phyloP scores from a whole-genome alignment of 2,888 invertebrate genomes.

The Schizotus pectinicornis region DNA sequence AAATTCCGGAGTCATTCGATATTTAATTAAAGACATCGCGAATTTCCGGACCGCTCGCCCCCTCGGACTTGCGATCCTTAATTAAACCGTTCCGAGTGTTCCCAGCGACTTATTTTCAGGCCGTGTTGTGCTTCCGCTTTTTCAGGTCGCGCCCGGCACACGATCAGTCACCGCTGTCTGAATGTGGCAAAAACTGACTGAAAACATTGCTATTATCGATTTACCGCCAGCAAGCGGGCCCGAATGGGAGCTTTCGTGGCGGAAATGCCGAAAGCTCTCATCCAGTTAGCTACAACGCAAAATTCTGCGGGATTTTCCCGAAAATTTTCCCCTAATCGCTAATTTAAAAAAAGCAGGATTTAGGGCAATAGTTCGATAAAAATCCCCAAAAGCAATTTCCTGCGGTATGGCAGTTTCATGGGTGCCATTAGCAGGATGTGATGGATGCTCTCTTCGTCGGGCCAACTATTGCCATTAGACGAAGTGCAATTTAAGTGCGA shows the following conservation, averaged over 20 bases:
- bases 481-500: no score
- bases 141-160: not conserved
- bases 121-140: not conserved
- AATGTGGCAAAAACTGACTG: slow-evolving; percentile 1
- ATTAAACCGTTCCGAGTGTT: not conserved
- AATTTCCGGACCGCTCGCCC: not conserved
- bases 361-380: no score
- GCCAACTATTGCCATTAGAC: not conserved
- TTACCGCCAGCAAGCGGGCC: slow-evolving; percentile 1
- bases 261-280: not conserved
- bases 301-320: not conserved
- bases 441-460: no score
- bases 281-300: not conserved
- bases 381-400: not conserved
- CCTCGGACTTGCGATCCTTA: no score
- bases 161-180: slow-evolving; percentile 9
- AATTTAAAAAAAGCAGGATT: no score
- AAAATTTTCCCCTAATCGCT: no score
- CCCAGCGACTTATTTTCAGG: slow-evolving; percentile 2
- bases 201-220: slow-evolving; percentile 9
- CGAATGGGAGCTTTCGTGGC: no score
- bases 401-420: not conserved
- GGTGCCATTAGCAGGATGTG: not conserved
- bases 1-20: slow-evolving; percentile 38
- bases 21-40: slow-evolving; percentile 33